Evolutionary conservation across 2,797 vertebrate genomes (phyloP), one percentile per base, ranked within the genome.

Genomic region (Hemibagrus guttatus): DNA sequence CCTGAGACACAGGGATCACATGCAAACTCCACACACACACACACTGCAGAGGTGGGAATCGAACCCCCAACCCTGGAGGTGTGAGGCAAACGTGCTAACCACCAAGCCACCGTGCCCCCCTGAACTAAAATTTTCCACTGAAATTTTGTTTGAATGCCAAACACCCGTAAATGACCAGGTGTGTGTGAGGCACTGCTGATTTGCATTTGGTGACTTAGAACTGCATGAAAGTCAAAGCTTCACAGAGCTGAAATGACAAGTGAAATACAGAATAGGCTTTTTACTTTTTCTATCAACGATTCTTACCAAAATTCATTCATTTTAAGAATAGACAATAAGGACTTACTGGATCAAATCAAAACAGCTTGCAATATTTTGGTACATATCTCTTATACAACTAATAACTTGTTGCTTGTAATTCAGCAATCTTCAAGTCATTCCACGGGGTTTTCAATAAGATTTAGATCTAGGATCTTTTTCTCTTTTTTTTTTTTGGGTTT

Each of bases 191-290:
- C 52, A 56, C 52, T 21, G 52, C 28, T 58, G 75, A 58, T 78
- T 78, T 78, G 52, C 75, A 78, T 78, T 31, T 11, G 28, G 75
- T 78, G 75, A 78, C 75, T 56, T 17, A 78, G 12, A 56, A 78
- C 52, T 56, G n/a, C 28, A 35, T 78, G 28, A 31, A 78, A 78
- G 75, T 78, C 75, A 58, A 58, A 78, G 52, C 75, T 78, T 78
- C 28, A 58, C 17, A 56, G 28, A 78, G 52, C 17, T 58, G 17
- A 78, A 58, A 58, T 4, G 74, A 54, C 26, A 56, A 49, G 11
- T 14, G 12, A 74, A 74, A 14, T 49, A 49, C 42, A 49, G 46
- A 26, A 26, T 12, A 72, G 23, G 19, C 46, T 49, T 49, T 49
- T 8, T 49, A 6, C 9, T 49, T 49, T 49, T 49, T 7, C 7